Conservation (phyloP, 2,113 vertebrate genomes). For the Lucifuga dentata region DNA sequence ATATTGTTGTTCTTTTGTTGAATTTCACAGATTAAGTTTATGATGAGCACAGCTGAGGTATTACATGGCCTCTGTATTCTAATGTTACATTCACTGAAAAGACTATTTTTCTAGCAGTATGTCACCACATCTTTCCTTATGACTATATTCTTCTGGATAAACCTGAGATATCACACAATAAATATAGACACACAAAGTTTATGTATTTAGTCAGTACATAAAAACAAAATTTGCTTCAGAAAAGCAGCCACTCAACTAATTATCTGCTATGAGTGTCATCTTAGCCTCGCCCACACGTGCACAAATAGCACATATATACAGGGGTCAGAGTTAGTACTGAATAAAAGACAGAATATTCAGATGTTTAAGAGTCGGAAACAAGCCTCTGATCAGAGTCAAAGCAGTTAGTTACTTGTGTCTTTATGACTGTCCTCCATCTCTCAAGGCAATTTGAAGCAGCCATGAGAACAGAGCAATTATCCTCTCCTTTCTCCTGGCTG, state of each 20-base stretch:
- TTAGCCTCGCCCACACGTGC: too few relatives aligned
- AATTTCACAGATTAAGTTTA: constrained; percentile 53
- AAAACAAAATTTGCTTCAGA: too few relatives aligned
- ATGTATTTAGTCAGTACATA: too few relatives aligned
- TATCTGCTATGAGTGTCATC: too few relatives aligned
- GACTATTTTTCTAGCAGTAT: not conserved
- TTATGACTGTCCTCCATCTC: constrained; percentile 72
- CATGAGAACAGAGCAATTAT: constrained; percentile 80
- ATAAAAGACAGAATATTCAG: constrained; percentile 25
- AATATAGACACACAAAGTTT: too few relatives aligned
- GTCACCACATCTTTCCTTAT: not conserved
- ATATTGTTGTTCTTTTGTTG: constrained; percentile 46
- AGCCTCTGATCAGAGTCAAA: constrained; percentile 52
- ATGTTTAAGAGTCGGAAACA: constrained; percentile 16
- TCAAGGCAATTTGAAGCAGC: constrained; percentile 75
- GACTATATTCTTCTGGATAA: too few relatives aligned
- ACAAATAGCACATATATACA: not conserved
- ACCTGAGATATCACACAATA: too few relatives aligned
- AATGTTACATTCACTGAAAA: not conserved
- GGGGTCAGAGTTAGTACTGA: constrained; percentile 4
- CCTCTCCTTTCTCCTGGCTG: constrained; percentile 66
- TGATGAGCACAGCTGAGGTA: constrained; percentile 48
- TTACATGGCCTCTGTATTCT: not conserved
- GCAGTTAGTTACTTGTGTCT: constrained; percentile 71
- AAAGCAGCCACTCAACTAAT: too few relatives aligned